These are phyloP conservation scores for Perca flavescens DNA, from an alignment of 2,113 vertebrate genomes.

Conservation along the genomic window DNA sequence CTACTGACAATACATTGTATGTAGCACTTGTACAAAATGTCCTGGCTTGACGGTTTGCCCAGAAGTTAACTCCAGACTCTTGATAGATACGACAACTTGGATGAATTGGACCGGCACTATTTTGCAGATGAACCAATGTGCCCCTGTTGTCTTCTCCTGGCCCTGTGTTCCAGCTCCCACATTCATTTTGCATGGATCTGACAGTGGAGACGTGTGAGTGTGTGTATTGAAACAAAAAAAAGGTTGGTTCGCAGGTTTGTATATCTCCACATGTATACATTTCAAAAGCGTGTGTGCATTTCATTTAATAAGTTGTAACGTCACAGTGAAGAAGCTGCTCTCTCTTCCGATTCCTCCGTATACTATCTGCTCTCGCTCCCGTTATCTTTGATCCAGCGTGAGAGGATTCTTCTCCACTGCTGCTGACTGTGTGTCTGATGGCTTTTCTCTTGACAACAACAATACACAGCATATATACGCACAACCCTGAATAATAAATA, in stretches of 20 bases:
- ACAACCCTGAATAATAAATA: constrained; percentile 44
- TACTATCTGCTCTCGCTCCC: constrained; percentile 16
- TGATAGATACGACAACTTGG: not conserved
- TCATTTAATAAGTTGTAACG: not conserved
- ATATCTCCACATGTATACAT: not conserved
- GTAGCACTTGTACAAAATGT: constrained; percentile 15
- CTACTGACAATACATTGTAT: not conserved
- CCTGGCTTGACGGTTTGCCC: not conserved
- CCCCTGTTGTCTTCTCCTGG: not conserved
- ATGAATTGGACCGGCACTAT: constrained; percentile 1
- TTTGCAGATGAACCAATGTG: constrained; percentile 16
- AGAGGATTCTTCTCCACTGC: constrained; percentile 8
- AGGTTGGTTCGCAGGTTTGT: constrained; percentile 21
- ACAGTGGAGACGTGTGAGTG: not conserved
- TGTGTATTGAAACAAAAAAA: not conserved
- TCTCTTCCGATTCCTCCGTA: not conserved
- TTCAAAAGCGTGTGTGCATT: not conserved
- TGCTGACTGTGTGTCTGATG: not conserved
- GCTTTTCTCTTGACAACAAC: not conserved
- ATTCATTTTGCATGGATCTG: constrained; percentile 28
- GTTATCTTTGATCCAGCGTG: not conserved
- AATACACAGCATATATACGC: constrained; percentile 15
- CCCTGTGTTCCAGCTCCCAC: constrained; percentile 9
- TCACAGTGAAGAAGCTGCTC: constrained; percentile 8
- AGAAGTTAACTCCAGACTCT: constrained; percentile 23